Conservation (phyloP, 2,113 vertebrate species). For the Chaetura pelagica region DNA sequence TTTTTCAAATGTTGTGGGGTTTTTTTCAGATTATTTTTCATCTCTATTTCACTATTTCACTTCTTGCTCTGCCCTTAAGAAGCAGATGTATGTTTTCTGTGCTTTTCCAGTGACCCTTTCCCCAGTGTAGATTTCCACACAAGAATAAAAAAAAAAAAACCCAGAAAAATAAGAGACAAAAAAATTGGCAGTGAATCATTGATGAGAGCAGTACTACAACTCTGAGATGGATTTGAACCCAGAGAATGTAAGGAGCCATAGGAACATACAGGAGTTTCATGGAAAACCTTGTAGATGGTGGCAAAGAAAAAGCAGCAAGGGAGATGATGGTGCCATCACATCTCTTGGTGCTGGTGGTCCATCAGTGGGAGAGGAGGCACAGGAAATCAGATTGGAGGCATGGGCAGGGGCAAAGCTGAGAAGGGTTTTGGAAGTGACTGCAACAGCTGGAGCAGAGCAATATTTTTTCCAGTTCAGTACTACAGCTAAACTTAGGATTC, state of each 20-base stretch:
- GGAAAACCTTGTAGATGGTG: neutral
- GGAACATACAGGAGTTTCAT: neutral
- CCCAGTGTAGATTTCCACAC: neutral
- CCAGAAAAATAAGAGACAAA: neutral
- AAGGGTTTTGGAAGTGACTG: neutral
- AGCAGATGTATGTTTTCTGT: neutral
- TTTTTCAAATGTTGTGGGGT: neutral
- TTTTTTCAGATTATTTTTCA: constrained; percentile 29
- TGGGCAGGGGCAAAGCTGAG: rapidly evolving
- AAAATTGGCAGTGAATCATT: neutral
- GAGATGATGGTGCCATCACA: too few species aligned
- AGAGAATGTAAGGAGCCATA: neutral
- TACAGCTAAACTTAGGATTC: neutral
- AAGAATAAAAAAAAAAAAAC: neutral
- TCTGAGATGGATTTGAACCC: neutral
- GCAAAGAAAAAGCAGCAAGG: neutral
- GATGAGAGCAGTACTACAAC: neutral
- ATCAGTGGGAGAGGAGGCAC: too few species aligned
- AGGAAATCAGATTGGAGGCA: neutral
- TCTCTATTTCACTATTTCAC: neutral
- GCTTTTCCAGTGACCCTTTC: neutral
- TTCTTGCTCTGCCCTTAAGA: neutral
- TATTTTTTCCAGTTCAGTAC: neutral
- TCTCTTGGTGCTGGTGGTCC: neutral
- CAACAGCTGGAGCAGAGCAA: neutral